These are phyloP conservation scores for Hirundichthys speculiger DNA, from an alignment of 2,113 vertebrate genomes.

Conservation along the genomic window DNA sequence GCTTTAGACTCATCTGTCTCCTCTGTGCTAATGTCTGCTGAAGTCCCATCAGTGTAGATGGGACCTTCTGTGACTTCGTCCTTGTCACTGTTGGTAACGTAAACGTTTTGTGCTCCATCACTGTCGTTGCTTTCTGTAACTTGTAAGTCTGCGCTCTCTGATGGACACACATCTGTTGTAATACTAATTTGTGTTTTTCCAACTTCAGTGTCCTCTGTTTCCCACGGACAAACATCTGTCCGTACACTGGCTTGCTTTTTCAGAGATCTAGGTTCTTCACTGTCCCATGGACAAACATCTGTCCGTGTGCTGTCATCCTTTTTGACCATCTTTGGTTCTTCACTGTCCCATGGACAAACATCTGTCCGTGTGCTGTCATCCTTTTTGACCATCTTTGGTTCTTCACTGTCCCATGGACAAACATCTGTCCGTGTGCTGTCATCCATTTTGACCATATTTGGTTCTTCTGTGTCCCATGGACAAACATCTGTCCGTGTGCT, in stretches of 20 bases:
- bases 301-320: conserved; percentile 26
- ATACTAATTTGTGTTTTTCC: conserved; percentile 18
- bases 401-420: conserved; percentile 65
- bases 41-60: conserved; percentile 16
- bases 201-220: conserved; percentile 32
- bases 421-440: conserved; percentile 27
- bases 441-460: conserved; percentile 21
- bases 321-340: conserved; percentile 16
- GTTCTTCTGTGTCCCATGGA: conserved; percentile 58
- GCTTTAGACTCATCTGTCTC: conserved; percentile 49
- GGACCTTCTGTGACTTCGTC: conserved; percentile 22
- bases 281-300: conserved; percentile 68
- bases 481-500: conserved; percentile 43
- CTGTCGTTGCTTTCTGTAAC: conserved; percentile 21
- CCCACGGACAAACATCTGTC: conserved; percentile 53
- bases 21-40: conserved; percentile 18
- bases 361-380: too few relatives aligned
- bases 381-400: not conserved
- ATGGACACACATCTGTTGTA: conserved; percentile 38
- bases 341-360: conserved; percentile 58
- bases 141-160: conserved; percentile 32
- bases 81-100: conserved; percentile 13
- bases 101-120: not conserved
- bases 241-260: not conserved
- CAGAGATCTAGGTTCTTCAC: conserved; percentile 4